A percentile compares a stretch with the other conserved stretches of the same genome.
Conservation (phyloP, 2,797 vertebrate species). For the Melanotaenia parkinsoni region DNA sequence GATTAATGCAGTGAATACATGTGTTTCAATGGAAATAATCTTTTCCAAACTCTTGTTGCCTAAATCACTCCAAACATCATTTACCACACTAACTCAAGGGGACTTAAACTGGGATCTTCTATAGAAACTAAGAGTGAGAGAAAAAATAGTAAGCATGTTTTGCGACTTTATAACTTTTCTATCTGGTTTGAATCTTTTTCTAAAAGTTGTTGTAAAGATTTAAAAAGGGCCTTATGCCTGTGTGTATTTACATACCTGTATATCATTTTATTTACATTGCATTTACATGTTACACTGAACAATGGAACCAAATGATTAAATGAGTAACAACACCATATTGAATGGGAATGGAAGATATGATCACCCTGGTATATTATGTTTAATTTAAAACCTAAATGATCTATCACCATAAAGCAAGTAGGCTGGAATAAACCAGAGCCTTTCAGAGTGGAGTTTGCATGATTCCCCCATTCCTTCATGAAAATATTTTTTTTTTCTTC, state of each 20-base stretch:
- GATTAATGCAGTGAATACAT: not conserved
- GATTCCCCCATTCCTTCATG: not conserved
- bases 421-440: not conserved
- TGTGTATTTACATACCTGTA: too few species aligned
- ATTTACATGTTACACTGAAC: not conserved
- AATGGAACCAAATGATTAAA: constrained; percentile 11
- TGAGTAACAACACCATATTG: constrained; percentile 2
- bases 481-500: not conserved
- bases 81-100: too few species aligned
- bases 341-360: constrained; percentile 24
- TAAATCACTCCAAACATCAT: not conserved
- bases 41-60: not conserved
- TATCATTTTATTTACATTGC: not conserved
- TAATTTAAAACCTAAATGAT: constrained; percentile 17
- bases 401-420: not conserved
- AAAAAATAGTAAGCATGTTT: not conserved
- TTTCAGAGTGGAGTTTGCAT: not conserved
- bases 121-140: not conserved
- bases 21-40: not conserved
- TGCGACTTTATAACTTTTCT: not conserved
- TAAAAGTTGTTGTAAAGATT: too few species aligned
- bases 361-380: constrained; percentile 17
- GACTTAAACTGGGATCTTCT: too few species aligned
- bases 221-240: too few species aligned
- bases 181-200: too few species aligned